These are phyloP conservation scores for Sorex maritimensis DNA, from an alignment of 2,797 vertebrate genomes.

Conservation along the genomic window DNA sequence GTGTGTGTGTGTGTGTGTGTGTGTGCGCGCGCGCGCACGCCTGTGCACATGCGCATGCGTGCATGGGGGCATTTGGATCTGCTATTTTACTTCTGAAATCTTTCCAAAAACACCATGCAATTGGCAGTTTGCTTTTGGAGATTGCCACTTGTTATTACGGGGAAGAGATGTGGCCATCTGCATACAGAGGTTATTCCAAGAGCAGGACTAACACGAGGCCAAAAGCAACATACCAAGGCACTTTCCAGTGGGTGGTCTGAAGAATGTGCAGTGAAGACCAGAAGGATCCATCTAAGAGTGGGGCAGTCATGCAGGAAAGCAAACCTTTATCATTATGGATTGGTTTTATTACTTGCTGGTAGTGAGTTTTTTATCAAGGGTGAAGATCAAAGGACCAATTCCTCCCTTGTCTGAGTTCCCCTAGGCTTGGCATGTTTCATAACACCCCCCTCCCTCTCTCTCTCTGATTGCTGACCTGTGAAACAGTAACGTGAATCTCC, in stretches of 20 bases:
- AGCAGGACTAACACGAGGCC: neutral
- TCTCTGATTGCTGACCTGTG: neutral
- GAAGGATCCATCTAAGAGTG: neutral
- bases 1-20: neutral
- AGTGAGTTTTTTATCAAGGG: neutral
- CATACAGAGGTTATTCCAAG: neutral
- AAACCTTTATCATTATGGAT: neutral
- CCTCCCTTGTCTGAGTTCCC: neutral
- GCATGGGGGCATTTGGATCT: neutral
- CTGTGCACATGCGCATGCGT: too few relatives aligned
- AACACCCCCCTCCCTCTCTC: too few relatives aligned
- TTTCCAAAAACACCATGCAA: neutral
- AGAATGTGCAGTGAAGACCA: neutral
- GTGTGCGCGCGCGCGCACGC: too few relatives aligned
- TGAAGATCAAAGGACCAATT: neutral
- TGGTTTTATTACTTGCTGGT: neutral
- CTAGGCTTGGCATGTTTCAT: neutral
- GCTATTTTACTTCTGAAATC: conserved; percentile 21
- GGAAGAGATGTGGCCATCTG: neutral
- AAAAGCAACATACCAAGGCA: neutral
- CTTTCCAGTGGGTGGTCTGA: neutral
- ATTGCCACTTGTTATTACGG: neutral
- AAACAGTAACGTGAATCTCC: neutral
- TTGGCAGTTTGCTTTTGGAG: neutral
- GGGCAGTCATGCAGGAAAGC: neutral